These are phyloP conservation scores for Odocoileus hemionus DNA, from an alignment of 2,113 vertebrate genomes.

Conservation along the genomic window DNA sequence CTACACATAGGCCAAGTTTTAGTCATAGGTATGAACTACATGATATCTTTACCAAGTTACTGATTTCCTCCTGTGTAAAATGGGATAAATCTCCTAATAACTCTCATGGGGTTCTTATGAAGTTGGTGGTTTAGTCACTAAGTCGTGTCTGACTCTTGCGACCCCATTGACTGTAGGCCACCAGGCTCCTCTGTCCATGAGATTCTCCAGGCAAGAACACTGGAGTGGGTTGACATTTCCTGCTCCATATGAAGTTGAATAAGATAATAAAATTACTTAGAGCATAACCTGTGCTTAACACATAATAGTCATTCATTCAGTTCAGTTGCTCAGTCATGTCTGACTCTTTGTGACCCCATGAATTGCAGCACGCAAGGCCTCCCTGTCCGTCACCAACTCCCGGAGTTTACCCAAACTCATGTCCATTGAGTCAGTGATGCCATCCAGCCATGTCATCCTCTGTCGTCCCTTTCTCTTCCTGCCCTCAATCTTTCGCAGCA, in stretches of 20 bases:
- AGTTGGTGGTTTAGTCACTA: neutral
- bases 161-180: neutral
- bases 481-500: no score
- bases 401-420: no score
- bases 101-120: neutral
- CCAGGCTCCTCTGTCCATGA: neutral
- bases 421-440: no score
- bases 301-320: neutral
- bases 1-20: neutral
- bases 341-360: no score
- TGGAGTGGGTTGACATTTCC: neutral
- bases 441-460: no score
- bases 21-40: neutral
- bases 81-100: neutral
- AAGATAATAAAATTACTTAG: constrained; percentile 27
- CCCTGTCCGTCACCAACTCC: no score
- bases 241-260: neutral
- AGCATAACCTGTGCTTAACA: neutral
- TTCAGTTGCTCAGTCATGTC: no score
- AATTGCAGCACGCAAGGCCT: no score
- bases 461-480: no score
- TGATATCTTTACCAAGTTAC: neutral
- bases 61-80: constrained; percentile 20
- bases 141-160: rapidly evolving
- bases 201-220: neutral